These are phyloP conservation scores for Chelonia mydas DNA, from an alignment of 2,797 vertebrate species.

Conservation along the genomic window DNA sequence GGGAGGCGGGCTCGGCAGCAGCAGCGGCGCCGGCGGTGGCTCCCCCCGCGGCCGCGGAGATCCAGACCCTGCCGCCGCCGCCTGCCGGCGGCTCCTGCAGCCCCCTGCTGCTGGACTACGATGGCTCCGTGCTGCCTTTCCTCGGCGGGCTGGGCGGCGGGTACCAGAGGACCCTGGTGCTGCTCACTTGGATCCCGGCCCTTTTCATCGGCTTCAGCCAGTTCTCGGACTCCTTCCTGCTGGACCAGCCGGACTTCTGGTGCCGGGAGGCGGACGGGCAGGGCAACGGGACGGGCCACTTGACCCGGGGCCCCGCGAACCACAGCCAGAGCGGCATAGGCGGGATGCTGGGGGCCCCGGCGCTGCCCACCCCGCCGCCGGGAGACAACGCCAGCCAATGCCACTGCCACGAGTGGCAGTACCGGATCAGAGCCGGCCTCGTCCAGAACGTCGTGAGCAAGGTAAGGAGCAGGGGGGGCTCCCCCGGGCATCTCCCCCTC, in stretches of 20 bases:
- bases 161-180: slow-evolving; percentile 92
- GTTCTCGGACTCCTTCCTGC: slow-evolving; percentile 94
- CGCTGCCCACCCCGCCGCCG: slow-evolving; percentile 61
- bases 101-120: slow-evolving; percentile 89
- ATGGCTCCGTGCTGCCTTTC: slow-evolving; percentile 89
- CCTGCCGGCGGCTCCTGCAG: slow-evolving; percentile 61
- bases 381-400: slow-evolving; percentile 79
- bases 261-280: slow-evolving; percentile 82
- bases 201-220: slow-evolving; percentile 96
- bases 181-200: slow-evolving; percentile 96
- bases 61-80: slow-evolving; percentile 71
- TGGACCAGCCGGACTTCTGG: slow-evolving; percentile 90
- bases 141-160: slow-evolving; percentile 91
- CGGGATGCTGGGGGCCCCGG: slow-evolving; percentile 63
- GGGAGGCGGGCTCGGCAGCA: slow-evolving; percentile 60
- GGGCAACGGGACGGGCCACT: slow-evolving; percentile 74
- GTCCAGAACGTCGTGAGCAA: slow-evolving; percentile 93
- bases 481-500: accelerated
- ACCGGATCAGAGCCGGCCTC: slow-evolving; percentile 90
- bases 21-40: slow-evolving; percentile 9
- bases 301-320: slow-evolving; percentile 35
- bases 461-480: slow-evolving; percentile 79
- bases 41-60: slow-evolving; percentile 65
- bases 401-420: slow-evolving; percentile 85
- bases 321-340: slow-evolving; percentile 60